Base-by-base conservation (phyloP, 2,797 vertebrate genomes). In the Arrhamphus sclerolepis region DNA sequence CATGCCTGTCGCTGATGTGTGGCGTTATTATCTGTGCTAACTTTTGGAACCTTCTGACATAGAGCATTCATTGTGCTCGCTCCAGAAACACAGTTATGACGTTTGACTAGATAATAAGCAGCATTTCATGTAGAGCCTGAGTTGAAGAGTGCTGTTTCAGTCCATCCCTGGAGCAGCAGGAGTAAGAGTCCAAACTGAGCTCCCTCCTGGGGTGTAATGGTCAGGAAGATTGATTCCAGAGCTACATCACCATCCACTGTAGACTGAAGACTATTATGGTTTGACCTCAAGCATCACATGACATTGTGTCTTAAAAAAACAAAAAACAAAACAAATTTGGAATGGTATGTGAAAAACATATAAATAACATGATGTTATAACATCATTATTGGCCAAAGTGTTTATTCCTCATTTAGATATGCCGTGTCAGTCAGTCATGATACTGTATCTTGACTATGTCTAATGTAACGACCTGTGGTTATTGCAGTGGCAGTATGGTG, bases 151-250 rank as follows among this genome's bases (percentile, higher is more conserved):
- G 34, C 34, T 38, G 34, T 14, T 14, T 38, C 34, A 14, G 34
- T 38, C 34, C 31, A 34, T 34, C 31, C 31, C 34, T 14, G 13
- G 13, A 38, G 13, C 13, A 38, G 34, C 34, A 94, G 94, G 82
- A 84, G 84, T 78, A 6, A 78, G 78, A 77, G 80, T 80, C 75
- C 69, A 16, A 38, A 80, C 79, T 76, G 73, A 81, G 83, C 75
- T 85, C 83, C 70, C 81, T 38, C 34, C 34, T 38, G 34, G 13
- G 34, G 11, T 38, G 34, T 14, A 16, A 38, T 14, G 13, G 34
- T 16, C 84, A 88, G 83, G 84, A 90, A 86, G 88, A 89, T 88
- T 89, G 76, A 88, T 88, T 87, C 70, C 62, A 38, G 58, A 60
- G 70, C 76, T 66, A 55, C 68, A 87, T 87, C 83, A 59, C 79